Conservation (phyloP, 2,113 vertebrate genomes). For the Chascanopsetta lugubris region DNA sequence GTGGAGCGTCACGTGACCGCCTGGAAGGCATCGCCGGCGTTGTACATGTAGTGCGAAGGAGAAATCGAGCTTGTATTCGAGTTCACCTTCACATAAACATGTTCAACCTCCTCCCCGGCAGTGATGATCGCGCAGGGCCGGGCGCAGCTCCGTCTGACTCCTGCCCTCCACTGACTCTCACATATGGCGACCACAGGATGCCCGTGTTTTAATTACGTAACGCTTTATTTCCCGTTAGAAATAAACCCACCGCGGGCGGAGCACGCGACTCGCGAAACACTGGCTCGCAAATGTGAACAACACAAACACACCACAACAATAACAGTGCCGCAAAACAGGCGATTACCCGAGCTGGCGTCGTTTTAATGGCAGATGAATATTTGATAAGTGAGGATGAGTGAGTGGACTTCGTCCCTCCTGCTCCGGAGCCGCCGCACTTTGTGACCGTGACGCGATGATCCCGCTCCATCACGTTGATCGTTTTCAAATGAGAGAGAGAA, state of each 20-base stretch:
- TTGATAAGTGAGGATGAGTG: slow-evolving; percentile 49
- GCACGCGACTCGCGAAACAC: too few species aligned
- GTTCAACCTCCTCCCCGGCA: not conserved
- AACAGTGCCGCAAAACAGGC: slow-evolving; percentile 1
- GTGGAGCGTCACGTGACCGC: too few species aligned
- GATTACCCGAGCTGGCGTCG: not conserved
- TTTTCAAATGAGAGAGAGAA: not conserved
- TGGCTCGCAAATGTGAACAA: too few species aligned
- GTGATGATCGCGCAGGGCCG: not conserved
- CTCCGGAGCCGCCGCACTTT: slow-evolving; percentile 19
- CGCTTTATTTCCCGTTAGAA: slow-evolving; percentile 52
- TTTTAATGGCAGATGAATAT: slow-evolving; percentile 58
- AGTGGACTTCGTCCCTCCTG: slow-evolving; percentile 6
- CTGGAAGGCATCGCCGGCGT: too few species aligned
- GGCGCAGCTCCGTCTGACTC: slow-evolving; percentile 32
- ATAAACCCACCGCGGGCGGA: too few species aligned
- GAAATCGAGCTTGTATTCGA: too few species aligned
- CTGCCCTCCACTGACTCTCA: slow-evolving; percentile 11
- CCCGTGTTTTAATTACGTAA: slow-evolving; percentile 71
- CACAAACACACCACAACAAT: too few species aligned
- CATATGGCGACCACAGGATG: slow-evolving; percentile 62
- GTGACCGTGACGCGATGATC: not conserved
- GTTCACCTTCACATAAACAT: not conserved
- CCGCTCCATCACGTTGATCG: too few species aligned
- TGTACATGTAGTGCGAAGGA: too few species aligned